Evolutionary conservation across 2,888 invertebrate species (phyloP).

Genomic region (Rotaria macrura): DNA sequence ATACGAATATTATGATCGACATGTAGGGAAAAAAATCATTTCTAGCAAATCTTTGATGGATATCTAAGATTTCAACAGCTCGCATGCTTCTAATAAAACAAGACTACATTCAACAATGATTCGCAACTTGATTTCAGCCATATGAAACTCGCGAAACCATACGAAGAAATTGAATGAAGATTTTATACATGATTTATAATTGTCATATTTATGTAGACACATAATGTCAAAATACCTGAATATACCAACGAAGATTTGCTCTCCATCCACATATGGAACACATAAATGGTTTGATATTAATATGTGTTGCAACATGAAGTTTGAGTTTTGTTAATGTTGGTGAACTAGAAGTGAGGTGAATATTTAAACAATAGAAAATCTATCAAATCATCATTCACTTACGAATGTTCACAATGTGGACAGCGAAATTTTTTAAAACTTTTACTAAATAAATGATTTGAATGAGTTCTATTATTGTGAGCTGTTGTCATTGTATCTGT

Average conservation of each 20-base stretch:
- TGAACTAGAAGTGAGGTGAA: neutral
- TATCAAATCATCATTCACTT: neutral
- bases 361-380: neutral
- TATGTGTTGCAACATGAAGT: conserved; percentile 21
- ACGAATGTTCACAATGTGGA: conserved; percentile 18
- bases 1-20: no score
- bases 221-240: neutral
- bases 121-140: no score
- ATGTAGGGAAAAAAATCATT: no score
- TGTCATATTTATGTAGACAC: no score
- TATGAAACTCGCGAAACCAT: no score
- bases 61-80: no score
- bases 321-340: conserved; percentile 13
- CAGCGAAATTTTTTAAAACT: conserved; percentile 13
- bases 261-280: neutral
- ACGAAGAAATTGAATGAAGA: neutral
- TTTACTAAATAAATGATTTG: neutral
- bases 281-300: conserved; percentile 14
- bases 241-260: conserved; percentile 20
- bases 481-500: neutral
- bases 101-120: no score
- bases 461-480: neutral
- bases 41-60: no score
- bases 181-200: no score
- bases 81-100: no score